A percentile compares a stretch with the other conserved stretches of the same genome.
phyloP scores from a whole-genome alignment of 1,140 invertebrate species.

The Dreissena polymorpha region DNA sequence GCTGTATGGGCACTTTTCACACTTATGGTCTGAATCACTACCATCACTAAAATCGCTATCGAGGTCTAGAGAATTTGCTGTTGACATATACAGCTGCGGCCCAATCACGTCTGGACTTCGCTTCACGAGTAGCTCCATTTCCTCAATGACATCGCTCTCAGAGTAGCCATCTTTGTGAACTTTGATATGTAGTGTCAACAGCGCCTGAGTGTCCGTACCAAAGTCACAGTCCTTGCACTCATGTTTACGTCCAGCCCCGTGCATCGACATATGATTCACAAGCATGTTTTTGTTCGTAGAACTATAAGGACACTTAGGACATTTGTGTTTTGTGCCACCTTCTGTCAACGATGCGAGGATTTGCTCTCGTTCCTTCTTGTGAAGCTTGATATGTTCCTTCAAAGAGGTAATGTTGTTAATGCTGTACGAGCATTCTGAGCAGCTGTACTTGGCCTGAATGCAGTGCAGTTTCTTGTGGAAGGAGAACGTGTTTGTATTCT shows the following conservation, averaged over 20 bases:
- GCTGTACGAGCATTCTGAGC: conserved; percentile 73
- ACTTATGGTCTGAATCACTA: conserved; percentile 62
- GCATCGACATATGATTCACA: conserved; percentile 62
- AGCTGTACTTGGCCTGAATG: conserved; percentile 67
- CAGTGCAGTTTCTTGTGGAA: conserved; percentile 74
- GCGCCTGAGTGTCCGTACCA: conserved; percentile 54
- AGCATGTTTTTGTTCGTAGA: conserved; percentile 53
- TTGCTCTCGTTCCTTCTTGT: conserved; percentile 56
- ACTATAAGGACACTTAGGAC: conserved; percentile 63
- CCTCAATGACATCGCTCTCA: conserved; percentile 34
- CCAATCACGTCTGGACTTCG: conserved; percentile 54
- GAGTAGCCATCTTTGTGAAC: conserved; percentile 56
- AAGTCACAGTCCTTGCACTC: conserved; percentile 65
- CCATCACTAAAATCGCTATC: conserved; percentile 61
- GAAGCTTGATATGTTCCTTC: conserved; percentile 71
- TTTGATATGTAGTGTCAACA: conserved; percentile 53
- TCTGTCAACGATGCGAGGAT: conserved; percentile 12
- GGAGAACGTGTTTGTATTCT: conserved; percentile 69
- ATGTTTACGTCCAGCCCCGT: conserved; percentile 60
- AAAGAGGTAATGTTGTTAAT: conserved; percentile 67
- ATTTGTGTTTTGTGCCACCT: conserved; percentile 15
- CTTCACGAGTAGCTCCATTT: conserved; percentile 45
- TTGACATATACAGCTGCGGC: conserved; percentile 63
- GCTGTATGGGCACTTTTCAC: conserved; percentile 73
- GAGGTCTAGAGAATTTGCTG: conserved; percentile 46